Percentiles rank a stretch among this genome's conserved stretches.
phyloP scores from a whole-genome alignment of 2,113 vertebrate species.

The Lasiurus cinereus region DNA sequence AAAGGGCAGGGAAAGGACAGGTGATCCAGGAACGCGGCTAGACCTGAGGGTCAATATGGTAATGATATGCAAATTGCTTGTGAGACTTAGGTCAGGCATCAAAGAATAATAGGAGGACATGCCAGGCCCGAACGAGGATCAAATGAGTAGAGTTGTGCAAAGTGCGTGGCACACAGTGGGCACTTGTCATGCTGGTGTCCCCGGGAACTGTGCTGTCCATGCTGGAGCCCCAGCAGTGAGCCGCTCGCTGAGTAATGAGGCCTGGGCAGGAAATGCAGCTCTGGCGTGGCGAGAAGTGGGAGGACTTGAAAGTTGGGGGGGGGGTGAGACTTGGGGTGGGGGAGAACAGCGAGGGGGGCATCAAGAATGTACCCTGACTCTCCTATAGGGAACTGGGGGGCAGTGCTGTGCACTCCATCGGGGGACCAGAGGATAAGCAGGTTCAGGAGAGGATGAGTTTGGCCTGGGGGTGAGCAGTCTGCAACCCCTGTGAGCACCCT shows the following conservation, averaged over 20 bases:
- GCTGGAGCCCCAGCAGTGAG: background rate
- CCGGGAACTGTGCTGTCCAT: fast-evolving
- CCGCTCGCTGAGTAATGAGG: fast-evolving
- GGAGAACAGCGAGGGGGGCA: background rate
- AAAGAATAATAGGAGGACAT: background rate
- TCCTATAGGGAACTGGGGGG: fast-evolving
- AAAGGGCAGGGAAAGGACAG: background rate
- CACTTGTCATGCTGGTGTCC: background rate
- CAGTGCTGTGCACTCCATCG: no score
- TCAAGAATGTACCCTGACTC: background rate
- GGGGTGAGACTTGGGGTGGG: background rate
- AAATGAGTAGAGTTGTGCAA: background rate
- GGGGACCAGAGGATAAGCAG: background rate
- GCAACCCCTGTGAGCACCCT: background rate
- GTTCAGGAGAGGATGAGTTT: background rate
- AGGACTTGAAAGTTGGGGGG: background rate
- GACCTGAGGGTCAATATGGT: background rate
- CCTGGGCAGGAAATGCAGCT: background rate
- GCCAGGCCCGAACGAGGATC: background rate
- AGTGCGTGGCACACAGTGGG: fast-evolving
- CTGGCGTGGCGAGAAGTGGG: background rate
- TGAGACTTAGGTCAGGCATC: background rate
- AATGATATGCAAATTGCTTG: background rate
- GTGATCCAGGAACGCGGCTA: background rate
- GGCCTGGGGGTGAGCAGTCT: no score